These are phyloP conservation scores for Xenopus laevis DNA, from an alignment of 2,113 vertebrate species.

Conservation along the genomic window DNA sequence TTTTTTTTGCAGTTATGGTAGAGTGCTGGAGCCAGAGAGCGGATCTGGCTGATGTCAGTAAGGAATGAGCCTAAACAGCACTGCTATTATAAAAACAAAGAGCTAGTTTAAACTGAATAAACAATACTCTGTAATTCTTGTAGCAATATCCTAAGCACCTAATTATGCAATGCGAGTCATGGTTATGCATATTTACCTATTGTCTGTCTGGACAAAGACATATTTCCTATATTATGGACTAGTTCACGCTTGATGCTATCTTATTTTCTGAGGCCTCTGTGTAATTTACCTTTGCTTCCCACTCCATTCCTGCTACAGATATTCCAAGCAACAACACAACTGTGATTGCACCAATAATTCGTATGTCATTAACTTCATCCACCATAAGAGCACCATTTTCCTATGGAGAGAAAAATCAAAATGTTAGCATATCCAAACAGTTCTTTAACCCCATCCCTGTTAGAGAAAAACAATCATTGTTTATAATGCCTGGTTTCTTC, in stretches of 20 bases:
- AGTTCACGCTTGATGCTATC: no score
- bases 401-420: conserved; percentile 57
- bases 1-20: not conserved
- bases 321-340: conserved; percentile 88
- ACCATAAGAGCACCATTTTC: conserved; percentile 76
- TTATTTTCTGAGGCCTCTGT: no score
- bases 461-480: no score
- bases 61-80: not conserved
- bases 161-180: not conserved
- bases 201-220: no score
- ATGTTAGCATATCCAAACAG: not conserved
- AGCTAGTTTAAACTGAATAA: not conserved
- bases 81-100: not conserved
- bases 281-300: conserved; percentile 93
- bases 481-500: no score
- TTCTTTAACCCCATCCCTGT: no score
- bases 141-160: no score
- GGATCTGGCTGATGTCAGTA: not conserved
- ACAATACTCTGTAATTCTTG: not conserved
- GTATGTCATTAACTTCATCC: conserved; percentile 82
- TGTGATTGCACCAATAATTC: conserved; percentile 92
- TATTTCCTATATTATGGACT: no score
- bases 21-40: not conserved
- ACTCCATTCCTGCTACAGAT: conserved; percentile 97
- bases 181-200: not conserved